phyloP scores from a whole-genome alignment of 2,113 vertebrate species.

The Colossoma macropomum region DNA sequence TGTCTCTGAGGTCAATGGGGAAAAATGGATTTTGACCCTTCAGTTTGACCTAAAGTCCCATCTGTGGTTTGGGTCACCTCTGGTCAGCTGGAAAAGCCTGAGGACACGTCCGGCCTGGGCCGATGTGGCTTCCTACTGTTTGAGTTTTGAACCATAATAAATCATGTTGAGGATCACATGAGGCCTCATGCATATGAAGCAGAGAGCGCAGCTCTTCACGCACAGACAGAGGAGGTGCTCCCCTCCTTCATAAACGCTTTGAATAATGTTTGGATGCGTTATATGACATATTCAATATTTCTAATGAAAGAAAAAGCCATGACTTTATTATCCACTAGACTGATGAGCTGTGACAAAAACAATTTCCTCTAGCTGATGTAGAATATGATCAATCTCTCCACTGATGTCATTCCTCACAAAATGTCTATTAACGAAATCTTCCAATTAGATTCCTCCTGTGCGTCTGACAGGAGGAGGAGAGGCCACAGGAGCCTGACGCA shows the following conservation, averaged over 20 bases:
- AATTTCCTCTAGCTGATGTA: neutral
- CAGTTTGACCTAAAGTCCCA: conserved; percentile 26
- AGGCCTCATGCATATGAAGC: neutral
- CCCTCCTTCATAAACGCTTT: neutral
- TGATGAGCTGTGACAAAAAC: conserved; percentile 7
- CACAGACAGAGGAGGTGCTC: neutral
- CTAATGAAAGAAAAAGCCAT: neutral
- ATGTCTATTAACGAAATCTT: neutral
- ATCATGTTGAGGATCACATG: conserved; percentile 6
- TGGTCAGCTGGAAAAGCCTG: conserved; percentile 15
- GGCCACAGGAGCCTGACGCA: neutral
- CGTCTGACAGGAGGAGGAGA: neutral
- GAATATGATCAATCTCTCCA: neutral
- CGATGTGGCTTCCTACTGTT: conserved; percentile 8
- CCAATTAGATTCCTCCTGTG: neutral
- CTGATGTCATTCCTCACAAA: conserved; percentile 1
- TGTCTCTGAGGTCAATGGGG: neutral
- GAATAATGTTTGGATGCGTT: neutral
- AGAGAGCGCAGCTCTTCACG: neutral
- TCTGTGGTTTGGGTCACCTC: conserved; percentile 4
- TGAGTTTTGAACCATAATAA: conserved; percentile 4
- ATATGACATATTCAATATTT: neutral
- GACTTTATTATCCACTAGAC: neutral
- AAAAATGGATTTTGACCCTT: conserved; percentile 17
- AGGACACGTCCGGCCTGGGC: conserved; percentile 8